These are phyloP conservation scores for Abscondita cerata DNA, from an alignment of 2,888 invertebrate genomes.

Conservation along the genomic window DNA sequence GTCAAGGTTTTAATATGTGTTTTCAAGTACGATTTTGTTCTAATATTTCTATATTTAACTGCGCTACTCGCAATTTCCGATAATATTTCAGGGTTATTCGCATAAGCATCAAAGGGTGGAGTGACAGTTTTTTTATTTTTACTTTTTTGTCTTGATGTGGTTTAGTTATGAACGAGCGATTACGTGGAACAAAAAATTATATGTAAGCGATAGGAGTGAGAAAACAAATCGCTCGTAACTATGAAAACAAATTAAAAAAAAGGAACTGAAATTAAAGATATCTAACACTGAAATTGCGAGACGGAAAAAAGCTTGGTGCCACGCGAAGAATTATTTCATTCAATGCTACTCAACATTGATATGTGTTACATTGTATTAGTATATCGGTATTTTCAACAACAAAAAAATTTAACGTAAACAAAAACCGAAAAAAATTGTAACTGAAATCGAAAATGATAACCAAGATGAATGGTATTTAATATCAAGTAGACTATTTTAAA, in stretches of 20 bases:
- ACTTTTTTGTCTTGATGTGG: background rate
- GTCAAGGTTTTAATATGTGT: constrained; percentile 42
- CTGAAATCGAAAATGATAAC: too few relatives aligned
- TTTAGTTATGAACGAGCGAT: constrained; percentile 25
- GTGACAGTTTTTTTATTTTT: background rate
- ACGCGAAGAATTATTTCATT: constrained; percentile 5
- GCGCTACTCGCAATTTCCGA: constrained; percentile 24
- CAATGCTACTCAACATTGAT: constrained; percentile 1
- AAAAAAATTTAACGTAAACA: too few relatives aligned
- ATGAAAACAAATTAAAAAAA: constrained; percentile 19
- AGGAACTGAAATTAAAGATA: constrained; percentile 4
- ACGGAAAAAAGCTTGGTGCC: constrained; percentile 6
- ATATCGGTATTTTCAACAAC: too few relatives aligned
- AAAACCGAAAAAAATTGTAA: too few relatives aligned
- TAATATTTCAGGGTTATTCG: constrained; percentile 18
- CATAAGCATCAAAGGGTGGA: constrained; percentile 15
- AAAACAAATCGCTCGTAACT: constrained; percentile 14
- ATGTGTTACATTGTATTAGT: background rate
- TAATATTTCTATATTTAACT: constrained; percentile 13
- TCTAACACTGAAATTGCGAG: constrained; percentile 11
- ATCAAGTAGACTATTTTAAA: too few relatives aligned
- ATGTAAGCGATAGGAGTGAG: constrained; percentile 34
- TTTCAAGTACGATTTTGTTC: constrained; percentile 23
- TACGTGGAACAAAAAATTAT: constrained; percentile 30
- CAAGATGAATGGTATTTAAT: too few relatives aligned